Evolutionary conservation across 2,113 vertebrate genomes (phyloP).

Genomic region (Chloroceryle aenea): DNA sequence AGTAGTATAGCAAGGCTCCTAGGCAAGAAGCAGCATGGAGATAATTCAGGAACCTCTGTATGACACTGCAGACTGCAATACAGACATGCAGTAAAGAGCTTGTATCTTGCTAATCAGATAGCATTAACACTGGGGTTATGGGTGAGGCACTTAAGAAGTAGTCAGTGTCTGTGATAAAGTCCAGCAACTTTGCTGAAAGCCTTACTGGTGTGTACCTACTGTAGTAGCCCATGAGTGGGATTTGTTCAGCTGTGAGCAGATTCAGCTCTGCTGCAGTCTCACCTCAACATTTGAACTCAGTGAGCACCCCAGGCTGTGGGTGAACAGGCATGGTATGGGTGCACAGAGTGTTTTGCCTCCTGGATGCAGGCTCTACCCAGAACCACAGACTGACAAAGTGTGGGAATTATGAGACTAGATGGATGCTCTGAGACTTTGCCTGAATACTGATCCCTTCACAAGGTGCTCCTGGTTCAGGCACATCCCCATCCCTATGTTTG

Average conservation of each 20-base stretch:
- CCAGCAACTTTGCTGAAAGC: not conserved
- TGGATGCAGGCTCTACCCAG: not conserved
- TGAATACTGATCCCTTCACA: not conserved
- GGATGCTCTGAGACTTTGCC: not conserved
- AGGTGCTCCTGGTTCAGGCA: not conserved
- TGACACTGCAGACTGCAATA: not conserved
- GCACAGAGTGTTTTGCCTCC: not conserved
- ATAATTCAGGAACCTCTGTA: not conserved
- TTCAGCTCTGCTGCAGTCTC: not conserved
- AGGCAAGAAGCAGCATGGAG: not conserved
- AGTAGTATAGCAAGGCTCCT: not conserved
- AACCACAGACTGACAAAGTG: not conserved
- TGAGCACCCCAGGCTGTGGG: not conserved
- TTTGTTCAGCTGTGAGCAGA: not conserved
- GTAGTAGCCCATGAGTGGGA: fast-evolving
- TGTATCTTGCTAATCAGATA: not conserved
- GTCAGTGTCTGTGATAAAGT: not conserved
- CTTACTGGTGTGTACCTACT: not conserved
- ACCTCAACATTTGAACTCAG: not conserved
- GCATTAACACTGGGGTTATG: not conserved
- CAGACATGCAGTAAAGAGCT: not conserved
- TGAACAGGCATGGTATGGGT: not conserved
- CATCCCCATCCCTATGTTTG: not conserved
- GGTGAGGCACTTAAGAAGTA: not conserved
- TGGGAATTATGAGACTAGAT: fast-evolving